These are phyloP conservation scores for Notamacropus eugenii DNA, from an alignment of 2,797 vertebrate genomes.

Conservation along the genomic window DNA sequence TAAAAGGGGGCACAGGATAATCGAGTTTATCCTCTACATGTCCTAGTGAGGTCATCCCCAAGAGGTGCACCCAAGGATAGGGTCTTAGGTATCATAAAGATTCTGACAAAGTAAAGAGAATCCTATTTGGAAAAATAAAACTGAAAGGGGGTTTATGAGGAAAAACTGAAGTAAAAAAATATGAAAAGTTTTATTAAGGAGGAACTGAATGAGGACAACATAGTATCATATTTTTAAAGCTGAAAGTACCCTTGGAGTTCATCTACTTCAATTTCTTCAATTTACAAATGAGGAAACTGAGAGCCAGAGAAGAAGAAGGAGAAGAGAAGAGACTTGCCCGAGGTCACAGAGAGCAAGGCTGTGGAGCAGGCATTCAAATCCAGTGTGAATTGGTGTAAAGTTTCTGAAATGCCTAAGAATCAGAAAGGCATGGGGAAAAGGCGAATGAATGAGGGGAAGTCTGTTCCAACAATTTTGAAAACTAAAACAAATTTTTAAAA, in stretches of 20 bases:
- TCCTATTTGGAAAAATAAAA: conserved; percentile 34
- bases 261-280: background rate
- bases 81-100: background rate
- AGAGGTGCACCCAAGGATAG: conserved; percentile 8
- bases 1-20: conserved; percentile 28
- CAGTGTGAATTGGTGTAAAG: background rate
- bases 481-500: background rate
- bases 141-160: conserved; percentile 8
- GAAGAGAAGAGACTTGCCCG: background rate
- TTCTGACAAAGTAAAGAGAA: conserved; percentile 27
- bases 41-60: conserved; percentile 38
- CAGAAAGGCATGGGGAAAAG: background rate
- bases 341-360: background rate
- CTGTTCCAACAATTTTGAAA: background rate
- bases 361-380: background rate
- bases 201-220: background rate
- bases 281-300: background rate
- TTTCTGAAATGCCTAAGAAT: background rate
- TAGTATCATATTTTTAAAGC: background rate
- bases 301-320: background rate
- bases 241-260: background rate
- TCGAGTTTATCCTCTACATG: conserved; percentile 18
- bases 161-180: conserved; percentile 47
- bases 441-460: background rate
- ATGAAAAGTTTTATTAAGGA: conserved; percentile 42